These are phyloP conservation scores for Nasonia giraulti DNA, from an alignment of 1,140 invertebrate genomes.

Conservation along the genomic window DNA sequence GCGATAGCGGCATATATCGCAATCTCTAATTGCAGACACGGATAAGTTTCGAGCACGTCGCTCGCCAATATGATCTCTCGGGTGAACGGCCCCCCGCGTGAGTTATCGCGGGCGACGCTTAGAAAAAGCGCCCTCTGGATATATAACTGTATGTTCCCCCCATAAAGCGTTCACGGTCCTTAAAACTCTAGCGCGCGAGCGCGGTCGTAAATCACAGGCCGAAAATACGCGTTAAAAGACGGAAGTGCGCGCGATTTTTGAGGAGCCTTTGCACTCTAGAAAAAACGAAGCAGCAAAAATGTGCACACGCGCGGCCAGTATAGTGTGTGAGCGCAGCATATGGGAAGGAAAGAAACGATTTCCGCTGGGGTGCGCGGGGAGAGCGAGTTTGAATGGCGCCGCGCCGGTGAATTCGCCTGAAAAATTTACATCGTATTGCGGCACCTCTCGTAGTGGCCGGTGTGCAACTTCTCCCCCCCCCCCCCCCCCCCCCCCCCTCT, in stretches of 20 bases:
- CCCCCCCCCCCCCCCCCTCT: no score
- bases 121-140: neutral
- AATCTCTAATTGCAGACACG: no score
- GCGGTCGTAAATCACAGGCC: slow-evolving; percentile 8
- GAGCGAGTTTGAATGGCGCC: slow-evolving; percentile 27
- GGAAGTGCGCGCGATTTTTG: slow-evolving; percentile 11
- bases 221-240: slow-evolving; percentile 5
- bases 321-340: neutral
- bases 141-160: neutral
- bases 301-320: neutral
- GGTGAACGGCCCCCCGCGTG: no score
- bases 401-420: slow-evolving; percentile 32
- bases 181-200: neutral
- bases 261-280: neutral
- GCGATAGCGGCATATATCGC: no score
- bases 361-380: neutral
- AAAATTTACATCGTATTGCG: slow-evolving; percentile 49
- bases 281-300: neutral
- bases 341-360: slow-evolving; percentile 40
- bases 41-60: no score
- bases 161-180: neutral
- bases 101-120: neutral
- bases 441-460: slow-evolving; percentile 10
- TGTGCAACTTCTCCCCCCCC: neutral
- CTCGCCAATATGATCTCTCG: neutral